These are phyloP conservation scores for Siphamia tubifer DNA, from an alignment of 2,113 vertebrate genomes.

Conservation along the genomic window DNA sequence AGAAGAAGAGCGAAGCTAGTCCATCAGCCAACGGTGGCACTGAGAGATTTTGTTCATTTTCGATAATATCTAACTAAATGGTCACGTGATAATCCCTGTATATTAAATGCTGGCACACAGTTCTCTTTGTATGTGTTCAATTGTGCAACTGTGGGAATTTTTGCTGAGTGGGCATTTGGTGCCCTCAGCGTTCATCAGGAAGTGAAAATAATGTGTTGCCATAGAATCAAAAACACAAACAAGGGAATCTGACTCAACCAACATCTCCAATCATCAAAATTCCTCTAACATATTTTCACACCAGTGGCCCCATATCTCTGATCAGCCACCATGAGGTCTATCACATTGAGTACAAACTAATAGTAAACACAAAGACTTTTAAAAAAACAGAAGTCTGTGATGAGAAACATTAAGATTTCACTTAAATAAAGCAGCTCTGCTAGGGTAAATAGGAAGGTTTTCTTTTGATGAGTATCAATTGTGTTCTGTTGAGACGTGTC, in stretches of 20 bases:
- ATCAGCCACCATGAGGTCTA: too few relatives aligned
- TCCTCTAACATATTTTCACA: background rate
- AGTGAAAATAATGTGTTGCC: constrained; percentile 56
- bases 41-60: too few relatives aligned
- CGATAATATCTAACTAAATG: too few relatives aligned
- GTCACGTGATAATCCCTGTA: background rate
- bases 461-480: background rate
- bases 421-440: background rate
- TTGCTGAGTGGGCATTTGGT: constrained; percentile 31
- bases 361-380: too few relatives aligned
- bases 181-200: constrained; percentile 50
- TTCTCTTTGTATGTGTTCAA: background rate
- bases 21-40: too few relatives aligned
- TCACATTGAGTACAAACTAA: background rate
- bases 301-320: background rate
- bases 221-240: constrained; percentile 43
- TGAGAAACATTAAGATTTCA: too few relatives aligned
- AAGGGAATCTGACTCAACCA: constrained; percentile 4
- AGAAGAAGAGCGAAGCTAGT: too few relatives aligned
- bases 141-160: background rate
- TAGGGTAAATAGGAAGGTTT: background rate
- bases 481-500: background rate
- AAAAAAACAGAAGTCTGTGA: too few relatives aligned
- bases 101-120: background rate
- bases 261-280: background rate